Percentiles rank a stretch among this genome's conserved stretches.
Conservation (phyloP, 2,797 vertebrate genomes). For the Paramormyrops hopkinsi region DNA sequence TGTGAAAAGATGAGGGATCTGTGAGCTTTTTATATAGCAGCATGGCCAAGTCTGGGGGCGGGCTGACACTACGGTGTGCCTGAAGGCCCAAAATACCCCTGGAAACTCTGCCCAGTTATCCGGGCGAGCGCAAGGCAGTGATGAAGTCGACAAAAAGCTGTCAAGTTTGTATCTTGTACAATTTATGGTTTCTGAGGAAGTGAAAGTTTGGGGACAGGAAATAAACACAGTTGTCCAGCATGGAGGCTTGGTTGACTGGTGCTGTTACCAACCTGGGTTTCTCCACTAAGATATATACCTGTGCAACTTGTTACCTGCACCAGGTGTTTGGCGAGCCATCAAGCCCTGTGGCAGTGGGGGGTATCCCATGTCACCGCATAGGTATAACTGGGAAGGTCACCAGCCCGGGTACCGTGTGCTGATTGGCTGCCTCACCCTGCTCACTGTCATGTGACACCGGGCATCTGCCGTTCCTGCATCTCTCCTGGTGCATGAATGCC, state of each 20-base stretch:
- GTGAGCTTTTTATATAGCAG: slow-evolving; percentile 35
- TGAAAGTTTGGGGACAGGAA: not conserved
- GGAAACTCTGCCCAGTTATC: not conserved
- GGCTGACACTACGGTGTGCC: not conserved
- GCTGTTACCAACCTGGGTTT: not conserved
- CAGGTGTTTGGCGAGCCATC: not conserved
- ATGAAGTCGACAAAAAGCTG: not conserved
- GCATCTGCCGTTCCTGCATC: not conserved
- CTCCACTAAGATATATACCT: not conserved
- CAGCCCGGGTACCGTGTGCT: not conserved
- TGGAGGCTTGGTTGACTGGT: not conserved
- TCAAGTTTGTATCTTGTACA: not conserved
- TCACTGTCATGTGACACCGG: not conserved
- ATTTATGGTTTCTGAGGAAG: not conserved
- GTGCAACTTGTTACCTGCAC: not conserved
- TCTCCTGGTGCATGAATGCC: not conserved
- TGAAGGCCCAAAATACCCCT: not conserved
- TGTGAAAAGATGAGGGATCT: slow-evolving; percentile 40
- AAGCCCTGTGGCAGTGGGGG: not conserved
- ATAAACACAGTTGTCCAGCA: not conserved
- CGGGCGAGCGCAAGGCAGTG: not conserved
- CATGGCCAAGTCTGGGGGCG: slow-evolving; percentile 21
- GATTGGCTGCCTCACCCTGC: not conserved
- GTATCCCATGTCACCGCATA: not conserved
- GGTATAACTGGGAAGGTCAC: not conserved